These are phyloP conservation scores for Drosophila melanogaster DNA, from an alignment of 1,140 invertebrate species.

Conservation along the genomic window Release_6_plus_ISO1_MT NT_033777.3:17584001-17584500, in stretches of 20 bases:
- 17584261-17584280: background rate
- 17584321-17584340: slow-evolving; percentile 22
- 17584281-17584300: too few relatives aligned
- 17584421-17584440: slow-evolving; percentile 81
- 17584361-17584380: slow-evolving; percentile 80
- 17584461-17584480: slow-evolving; percentile 47
- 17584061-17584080: slow-evolving; percentile 81
- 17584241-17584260: too few relatives aligned
- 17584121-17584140: slow-evolving; percentile 46
- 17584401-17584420: slow-evolving; percentile 58
- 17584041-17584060: slow-evolving; percentile 78
- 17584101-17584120: slow-evolving; percentile 71
- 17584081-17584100: slow-evolving; percentile 48
- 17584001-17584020: slow-evolving; percentile 45
- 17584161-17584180: too few relatives aligned
- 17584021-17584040: background rate
- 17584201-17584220: too few relatives aligned
- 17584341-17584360: slow-evolving; percentile 80
- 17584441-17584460: slow-evolving; percentile 84
- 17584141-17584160: slow-evolving; percentile 19
- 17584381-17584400: slow-evolving; percentile 61
- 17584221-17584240: too few relatives aligned
- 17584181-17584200: too few relatives aligned
- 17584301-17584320: background rate
- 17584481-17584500: slow-evolving; percentile 15